phyloP scores from a whole-genome alignment of 2,113 vertebrate genomes.

The Physeter macrocephalus region DNA sequence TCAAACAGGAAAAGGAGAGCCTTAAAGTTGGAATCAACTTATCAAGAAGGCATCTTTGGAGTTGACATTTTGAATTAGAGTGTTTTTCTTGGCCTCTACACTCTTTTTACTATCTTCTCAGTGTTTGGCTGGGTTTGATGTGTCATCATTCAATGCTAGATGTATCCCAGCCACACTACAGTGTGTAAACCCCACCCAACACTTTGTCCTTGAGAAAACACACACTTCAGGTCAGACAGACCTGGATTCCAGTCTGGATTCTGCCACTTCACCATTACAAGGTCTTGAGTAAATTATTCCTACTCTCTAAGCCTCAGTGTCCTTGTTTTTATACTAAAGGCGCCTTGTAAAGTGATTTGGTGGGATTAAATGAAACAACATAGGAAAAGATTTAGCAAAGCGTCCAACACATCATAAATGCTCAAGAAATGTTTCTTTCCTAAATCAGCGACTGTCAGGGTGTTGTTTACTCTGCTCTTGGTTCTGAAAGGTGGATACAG shows the following conservation, averaged over 20 bases:
- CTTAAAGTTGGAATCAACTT: neutral
- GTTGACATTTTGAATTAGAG: neutral
- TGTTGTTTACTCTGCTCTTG: neutral
- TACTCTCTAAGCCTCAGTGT: neutral
- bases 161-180: neutral
- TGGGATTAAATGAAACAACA: neutral
- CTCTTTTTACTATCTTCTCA: neutral
- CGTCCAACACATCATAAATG: neutral
- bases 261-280: neutral
- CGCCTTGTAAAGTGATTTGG: neutral
- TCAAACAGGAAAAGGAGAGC: neutral
- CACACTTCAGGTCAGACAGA: neutral
- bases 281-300: neutral
- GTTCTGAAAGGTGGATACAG: neutral
- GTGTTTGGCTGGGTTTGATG: neutral
- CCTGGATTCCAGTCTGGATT: neutral
- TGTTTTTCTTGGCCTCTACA: neutral
- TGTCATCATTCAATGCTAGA: neutral
- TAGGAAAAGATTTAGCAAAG: neutral
- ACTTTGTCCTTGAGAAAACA: neutral
- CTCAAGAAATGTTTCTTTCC: neutral
- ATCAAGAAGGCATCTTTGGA: neutral
- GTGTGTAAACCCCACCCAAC: neutral
- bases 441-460: neutral
- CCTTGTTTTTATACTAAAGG: neutral